A percentile compares a stretch with the other conserved stretches of the same genome.
Conservation (phyloP, 2,797 vertebrate species). For the Bradypus variegatus region DNA sequence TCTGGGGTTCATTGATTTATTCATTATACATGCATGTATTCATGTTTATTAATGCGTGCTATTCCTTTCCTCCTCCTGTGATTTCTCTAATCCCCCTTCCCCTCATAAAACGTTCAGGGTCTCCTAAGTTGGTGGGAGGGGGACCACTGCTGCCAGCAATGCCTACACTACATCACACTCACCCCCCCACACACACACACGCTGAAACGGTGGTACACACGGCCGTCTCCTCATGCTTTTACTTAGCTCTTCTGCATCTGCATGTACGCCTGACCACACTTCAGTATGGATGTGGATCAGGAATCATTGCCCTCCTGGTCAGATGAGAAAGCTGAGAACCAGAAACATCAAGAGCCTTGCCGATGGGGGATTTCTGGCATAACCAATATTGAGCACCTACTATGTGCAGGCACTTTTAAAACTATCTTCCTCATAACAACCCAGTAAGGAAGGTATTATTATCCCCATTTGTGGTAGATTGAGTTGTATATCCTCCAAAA, state of each 20-base stretch:
- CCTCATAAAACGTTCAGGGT: neutral
- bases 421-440: neutral
- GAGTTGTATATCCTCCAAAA: no score
- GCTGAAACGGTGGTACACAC: neutral
- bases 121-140: neutral
- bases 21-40: neutral
- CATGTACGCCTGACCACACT: neutral
- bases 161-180: neutral
- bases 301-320: neutral
- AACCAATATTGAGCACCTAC: neutral
- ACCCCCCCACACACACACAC: fast-evolving
- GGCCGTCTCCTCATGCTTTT: neutral
- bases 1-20: neutral
- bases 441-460: neutral
- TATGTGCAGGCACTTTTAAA: neutral
- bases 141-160: fast-evolving
- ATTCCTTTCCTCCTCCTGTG: neutral
- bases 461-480: no score
- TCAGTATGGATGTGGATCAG: neutral
- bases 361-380: neutral
- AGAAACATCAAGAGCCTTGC: neutral
- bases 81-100: neutral
- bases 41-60: neutral
- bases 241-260: neutral
- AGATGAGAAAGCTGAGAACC: neutral